A percentile compares a stretch with the other conserved stretches of the same genome.
These are phyloP conservation scores for Crotalus helleri DNA, from an alignment of 2,113 vertebrate species.

Conservation along the genomic window DNA sequence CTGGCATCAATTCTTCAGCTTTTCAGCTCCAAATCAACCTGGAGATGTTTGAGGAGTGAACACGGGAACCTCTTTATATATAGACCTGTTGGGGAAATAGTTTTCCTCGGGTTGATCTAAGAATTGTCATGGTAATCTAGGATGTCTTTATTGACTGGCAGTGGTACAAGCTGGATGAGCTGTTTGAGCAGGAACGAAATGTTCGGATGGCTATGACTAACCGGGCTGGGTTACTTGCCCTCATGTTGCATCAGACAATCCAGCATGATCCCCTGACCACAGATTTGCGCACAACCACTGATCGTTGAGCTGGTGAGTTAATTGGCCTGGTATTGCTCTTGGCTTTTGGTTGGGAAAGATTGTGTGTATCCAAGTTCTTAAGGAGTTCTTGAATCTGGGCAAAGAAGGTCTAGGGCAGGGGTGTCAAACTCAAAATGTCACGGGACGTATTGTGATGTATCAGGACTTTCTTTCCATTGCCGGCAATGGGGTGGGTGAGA, in stretches of 20 bases:
- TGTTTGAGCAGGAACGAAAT: constrained; percentile 91
- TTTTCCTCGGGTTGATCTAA: background rate
- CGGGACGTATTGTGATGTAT: too few relatives aligned
- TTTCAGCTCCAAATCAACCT: background rate
- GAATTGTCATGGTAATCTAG: background rate
- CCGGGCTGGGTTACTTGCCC: constrained; percentile 85
- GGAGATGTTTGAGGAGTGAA: background rate
- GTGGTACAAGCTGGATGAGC: constrained; percentile 94
- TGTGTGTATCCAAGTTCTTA: background rate
- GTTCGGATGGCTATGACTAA: constrained; percentile 93
- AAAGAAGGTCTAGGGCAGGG: background rate
- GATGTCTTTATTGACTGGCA: constrained; percentile 41
- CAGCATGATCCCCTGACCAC: constrained; percentile 89
- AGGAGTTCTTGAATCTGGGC: background rate
- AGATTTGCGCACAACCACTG: constrained; percentile 83
- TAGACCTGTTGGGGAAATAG: background rate
- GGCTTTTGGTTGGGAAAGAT: background rate
- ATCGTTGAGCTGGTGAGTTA: constrained; percentile 70
- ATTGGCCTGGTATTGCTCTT: too few relatives aligned
- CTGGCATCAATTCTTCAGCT: background rate
- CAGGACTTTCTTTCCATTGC: too few relatives aligned
- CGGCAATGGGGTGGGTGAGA: too few relatives aligned
- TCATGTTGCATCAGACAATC: constrained; percentile 92
- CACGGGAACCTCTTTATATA: background rate
- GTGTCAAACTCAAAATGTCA: too few relatives aligned